These are phyloP conservation scores for Empidonax alnorum DNA, from an alignment of 2,113 vertebrate species.

Conservation along the genomic window DNA sequence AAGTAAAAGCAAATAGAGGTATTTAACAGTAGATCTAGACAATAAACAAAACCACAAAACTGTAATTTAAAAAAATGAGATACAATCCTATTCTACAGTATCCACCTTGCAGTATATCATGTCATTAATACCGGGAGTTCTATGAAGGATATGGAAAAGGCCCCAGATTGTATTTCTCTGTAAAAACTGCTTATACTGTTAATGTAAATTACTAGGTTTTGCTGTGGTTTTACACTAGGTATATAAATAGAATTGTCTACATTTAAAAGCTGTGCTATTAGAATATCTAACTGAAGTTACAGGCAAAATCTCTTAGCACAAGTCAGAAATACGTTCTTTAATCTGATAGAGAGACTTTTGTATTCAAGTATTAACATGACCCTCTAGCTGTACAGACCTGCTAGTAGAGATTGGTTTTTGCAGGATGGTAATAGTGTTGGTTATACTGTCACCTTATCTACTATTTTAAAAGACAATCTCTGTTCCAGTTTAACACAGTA, in stretches of 20 bases:
- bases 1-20: not conserved
- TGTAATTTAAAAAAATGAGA: not conserved
- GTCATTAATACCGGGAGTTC: not conserved
- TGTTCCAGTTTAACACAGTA: not conserved
- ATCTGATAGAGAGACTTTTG: not conserved
- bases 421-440: rapidly evolving
- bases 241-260: not conserved
- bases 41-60: not conserved
- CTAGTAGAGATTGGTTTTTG: not conserved
- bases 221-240: not conserved
- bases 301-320: not conserved
- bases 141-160: not conserved
- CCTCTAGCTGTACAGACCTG: not conserved
- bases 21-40: not conserved
- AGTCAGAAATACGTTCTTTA: not conserved
- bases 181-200: not conserved
- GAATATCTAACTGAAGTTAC: not conserved
- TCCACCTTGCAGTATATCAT: rapidly evolving
- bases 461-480: not conserved
- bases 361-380: not conserved
- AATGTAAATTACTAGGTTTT: not conserved
- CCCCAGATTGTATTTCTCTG: not conserved
- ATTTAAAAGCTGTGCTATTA: not conserved
- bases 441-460: not conserved
- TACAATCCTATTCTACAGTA: not conserved